Evolutionary conservation across 2,797 vertebrate genomes (phyloP).

Genomic region (Sylvia borin): DNA sequence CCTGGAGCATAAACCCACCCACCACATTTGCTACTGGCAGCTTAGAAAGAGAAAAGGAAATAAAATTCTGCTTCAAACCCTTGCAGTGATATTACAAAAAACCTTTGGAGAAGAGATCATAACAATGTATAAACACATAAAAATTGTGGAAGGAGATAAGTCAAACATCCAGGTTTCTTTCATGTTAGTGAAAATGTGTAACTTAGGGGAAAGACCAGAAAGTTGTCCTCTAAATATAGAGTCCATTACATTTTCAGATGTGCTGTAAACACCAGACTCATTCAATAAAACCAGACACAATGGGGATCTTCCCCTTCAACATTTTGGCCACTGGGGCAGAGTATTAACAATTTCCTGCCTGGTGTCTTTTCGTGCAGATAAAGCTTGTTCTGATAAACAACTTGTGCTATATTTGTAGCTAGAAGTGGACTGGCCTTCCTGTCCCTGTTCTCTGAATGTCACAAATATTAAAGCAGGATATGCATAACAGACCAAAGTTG

Average conservation of each 20-base stretch:
- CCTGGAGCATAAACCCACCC: background rate
- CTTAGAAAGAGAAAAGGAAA: background rate
- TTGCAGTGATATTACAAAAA: background rate
- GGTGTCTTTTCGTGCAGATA: conserved; percentile 75
- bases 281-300: too few relatives aligned
- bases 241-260: too few relatives aligned
- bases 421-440: conserved; percentile 71
- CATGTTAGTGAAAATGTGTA: background rate
- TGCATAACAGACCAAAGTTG: conserved; percentile 16
- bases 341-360: conserved; percentile 52
- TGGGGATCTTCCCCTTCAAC: too few relatives aligned
- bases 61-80: background rate
- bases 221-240: too few relatives aligned
- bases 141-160: background rate
- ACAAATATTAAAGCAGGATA: conserved; percentile 56
- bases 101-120: background rate
- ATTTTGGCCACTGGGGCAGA: too few relatives aligned
- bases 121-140: background rate
- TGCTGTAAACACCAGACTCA: too few relatives aligned
- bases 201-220: background rate
- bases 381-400: conserved; percentile 71
- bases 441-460: conserved; percentile 65
- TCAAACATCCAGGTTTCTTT: background rate
- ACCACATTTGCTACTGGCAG: background rate
- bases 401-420: conserved; percentile 79